Percentiles rank a stretch among this genome's conserved stretches.
phyloP scores from a whole-genome alignment of 2,888 invertebrate genomes.

The Limulus polyphemus region DNA sequence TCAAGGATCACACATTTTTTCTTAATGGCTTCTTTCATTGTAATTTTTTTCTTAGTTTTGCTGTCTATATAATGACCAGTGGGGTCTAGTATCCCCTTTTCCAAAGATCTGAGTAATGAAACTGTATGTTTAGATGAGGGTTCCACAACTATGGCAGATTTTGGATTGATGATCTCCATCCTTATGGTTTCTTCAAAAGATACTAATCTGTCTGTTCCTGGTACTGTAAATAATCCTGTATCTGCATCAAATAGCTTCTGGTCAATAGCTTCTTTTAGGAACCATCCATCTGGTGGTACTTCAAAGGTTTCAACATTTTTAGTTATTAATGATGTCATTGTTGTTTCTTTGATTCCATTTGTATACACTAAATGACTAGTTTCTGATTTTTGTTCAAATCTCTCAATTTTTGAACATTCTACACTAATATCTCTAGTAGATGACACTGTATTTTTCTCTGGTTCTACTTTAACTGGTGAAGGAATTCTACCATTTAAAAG shows the following conservation, averaged over 20 bases:
- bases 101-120: slow-evolving; percentile 56
- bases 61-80: slow-evolving; percentile 55
- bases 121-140: slow-evolving; percentile 53
- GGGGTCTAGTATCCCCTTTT: slow-evolving; percentile 61
- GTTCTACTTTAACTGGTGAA: neutral
- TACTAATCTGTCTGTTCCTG: slow-evolving; percentile 68
- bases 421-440: neutral
- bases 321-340: neutral
- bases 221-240: slow-evolving; percentile 70
- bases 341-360: neutral
- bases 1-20: slow-evolving; percentile 51
- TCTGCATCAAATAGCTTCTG: slow-evolving; percentile 67
- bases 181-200: slow-evolving; percentile 77
- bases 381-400: no score
- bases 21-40: slow-evolving; percentile 61
- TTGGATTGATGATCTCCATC: slow-evolving; percentile 66
- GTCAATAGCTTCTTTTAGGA: slow-evolving; percentile 65
- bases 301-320: slow-evolving; percentile 38
- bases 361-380: no score
- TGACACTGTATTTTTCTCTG: no score
- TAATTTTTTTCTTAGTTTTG: slow-evolving; percentile 43
- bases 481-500: neutral
- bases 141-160: slow-evolving; percentile 58
- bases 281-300: slow-evolving; percentile 70
- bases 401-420: no score